These are phyloP conservation scores for Caerostris darwini DNA, from an alignment of 1,140 invertebrate species.

Conservation along the genomic window DNA sequence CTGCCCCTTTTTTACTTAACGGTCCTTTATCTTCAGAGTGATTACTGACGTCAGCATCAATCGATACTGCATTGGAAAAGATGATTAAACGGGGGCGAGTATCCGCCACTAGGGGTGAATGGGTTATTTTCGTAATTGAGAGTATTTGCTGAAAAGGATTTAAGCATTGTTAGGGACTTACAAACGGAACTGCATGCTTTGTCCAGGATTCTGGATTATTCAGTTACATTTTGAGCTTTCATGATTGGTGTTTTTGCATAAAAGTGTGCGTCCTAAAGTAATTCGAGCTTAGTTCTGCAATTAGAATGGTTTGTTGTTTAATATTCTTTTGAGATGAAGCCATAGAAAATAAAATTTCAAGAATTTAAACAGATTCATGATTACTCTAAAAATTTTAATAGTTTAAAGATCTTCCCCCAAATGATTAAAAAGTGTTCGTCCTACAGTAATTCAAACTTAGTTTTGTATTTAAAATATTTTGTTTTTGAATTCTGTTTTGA, in stretches of 20 bases:
- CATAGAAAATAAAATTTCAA: no score
- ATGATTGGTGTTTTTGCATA: neutral
- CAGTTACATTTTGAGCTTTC: neutral
- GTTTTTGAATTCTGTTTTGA: no score
- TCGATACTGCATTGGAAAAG: slow-evolving; percentile 38
- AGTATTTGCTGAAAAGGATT: slow-evolving; percentile 37
- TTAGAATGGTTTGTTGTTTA: no score
- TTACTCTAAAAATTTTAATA: no score
- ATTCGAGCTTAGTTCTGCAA: no score
- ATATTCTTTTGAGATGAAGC: no score
- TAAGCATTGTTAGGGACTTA: slow-evolving; percentile 43
- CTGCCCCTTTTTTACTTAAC: slow-evolving; percentile 15
- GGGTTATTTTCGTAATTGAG: slow-evolving; percentile 62
- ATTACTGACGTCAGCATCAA: slow-evolving; percentile 50
- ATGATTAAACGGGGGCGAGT: slow-evolving; percentile 56
- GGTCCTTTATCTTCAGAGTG: slow-evolving; percentile 25
- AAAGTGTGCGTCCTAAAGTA: no score
- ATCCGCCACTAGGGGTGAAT: slow-evolving; percentile 41
- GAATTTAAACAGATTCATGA: no score
- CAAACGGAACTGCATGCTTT: neutral
- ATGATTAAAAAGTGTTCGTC: no score
- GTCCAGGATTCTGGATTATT: neutral
- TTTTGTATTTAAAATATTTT: no score
- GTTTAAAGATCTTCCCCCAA: no score
- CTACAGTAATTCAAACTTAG: no score